Evolutionary conservation across 1,140 invertebrate species (phyloP), one percentile per base, ranked within the genome.

Genomic region (Ceratoteleas bidentatus): DNA sequence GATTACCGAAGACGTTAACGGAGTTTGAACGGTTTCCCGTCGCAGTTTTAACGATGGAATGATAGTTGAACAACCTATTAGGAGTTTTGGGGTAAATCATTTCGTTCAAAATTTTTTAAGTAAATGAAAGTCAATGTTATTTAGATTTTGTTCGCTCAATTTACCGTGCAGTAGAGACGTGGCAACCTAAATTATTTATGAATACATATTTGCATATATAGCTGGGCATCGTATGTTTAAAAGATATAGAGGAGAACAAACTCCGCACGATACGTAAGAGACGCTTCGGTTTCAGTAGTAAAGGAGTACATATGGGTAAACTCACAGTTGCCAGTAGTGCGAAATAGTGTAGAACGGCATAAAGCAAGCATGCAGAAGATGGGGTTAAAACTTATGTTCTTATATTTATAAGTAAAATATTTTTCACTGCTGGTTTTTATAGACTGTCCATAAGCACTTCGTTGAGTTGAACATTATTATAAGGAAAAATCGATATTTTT

Each of bases 271-370:
- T 56, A 52, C 32, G 53, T 62, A 64, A 52, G 33, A 64, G 58
- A 40, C 54, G 45, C 45, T 62, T 62, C 54, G 38, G 43, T 52
- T 72, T 32, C 47, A 72, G 70, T 64, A 75, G 78, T 81, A 72
- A 57, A 81, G 50, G 54, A 76, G 64, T 81, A 72, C 53, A 66
- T 81, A 81, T 76, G 47, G 62, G 68, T n/a, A 72, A 61, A 13
- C 61, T 47, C 40, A 53, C 10, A 56, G 13, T 65, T 74, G 36
- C 52, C 40, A 68, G 72, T 81, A 15, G 54, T 33, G 47, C 58
- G 43, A 62, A 62, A 50, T 66, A 56, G 50, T 62, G 38, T 61
- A 68, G 5, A 62, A 13, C 34, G 36, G 49, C 53, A 69, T 68
- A 78, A 78, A 68, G 60, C 24, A 62, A 70, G 52, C 57, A 70